Evolutionary conservation across 2,888 invertebrate species (phyloP).

Genomic region (Sphecodes monilicornis): DNA sequence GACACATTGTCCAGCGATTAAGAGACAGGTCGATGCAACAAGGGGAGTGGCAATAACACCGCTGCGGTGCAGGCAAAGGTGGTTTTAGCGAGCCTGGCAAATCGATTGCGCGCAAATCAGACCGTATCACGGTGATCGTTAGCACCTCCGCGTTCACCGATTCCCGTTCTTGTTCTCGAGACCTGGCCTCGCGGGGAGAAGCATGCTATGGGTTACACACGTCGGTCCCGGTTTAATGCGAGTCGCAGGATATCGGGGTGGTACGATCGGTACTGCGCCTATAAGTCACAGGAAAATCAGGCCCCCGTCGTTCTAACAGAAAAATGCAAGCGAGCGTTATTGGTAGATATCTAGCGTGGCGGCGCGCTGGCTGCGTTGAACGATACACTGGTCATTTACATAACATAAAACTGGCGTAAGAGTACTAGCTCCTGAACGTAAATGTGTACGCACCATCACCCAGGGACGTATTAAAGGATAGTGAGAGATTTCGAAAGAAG

Average conservation of each 20-base stretch:
- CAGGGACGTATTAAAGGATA: not conserved
- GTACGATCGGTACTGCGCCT: constrained; percentile 51
- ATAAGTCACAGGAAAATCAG: constrained; percentile 69
- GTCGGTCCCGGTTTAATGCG: constrained; percentile 43
- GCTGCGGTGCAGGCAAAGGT: constrained; percentile 29
- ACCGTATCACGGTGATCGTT: constrained; percentile 65
- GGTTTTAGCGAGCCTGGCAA: constrained; percentile 45
- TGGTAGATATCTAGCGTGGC: constrained; percentile 51
- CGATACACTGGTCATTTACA: constrained; percentile 25
- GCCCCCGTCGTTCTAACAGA: constrained; percentile 31
- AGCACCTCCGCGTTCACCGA: constrained; percentile 43
- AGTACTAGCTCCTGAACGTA: constrained; percentile 31
- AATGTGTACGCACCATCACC: too few species aligned
- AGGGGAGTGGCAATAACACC: constrained; percentile 43
- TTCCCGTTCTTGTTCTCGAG: constrained; percentile 20
- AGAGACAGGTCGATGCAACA: constrained; percentile 34
- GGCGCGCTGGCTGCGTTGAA: constrained; percentile 45
- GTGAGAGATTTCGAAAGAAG: not conserved
- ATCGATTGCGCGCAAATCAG: constrained; percentile 67
- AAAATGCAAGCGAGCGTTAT: constrained; percentile 61
- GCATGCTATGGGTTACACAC: constrained; percentile 10
- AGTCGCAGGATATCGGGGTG: constrained; percentile 54
- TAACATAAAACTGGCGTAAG: constrained; percentile 69
- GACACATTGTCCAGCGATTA: constrained; percentile 18
- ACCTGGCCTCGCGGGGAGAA: constrained; percentile 18